phyloP scores from a whole-genome alignment of 2,797 vertebrate species.

The Trichosurus vulpecula region DNA sequence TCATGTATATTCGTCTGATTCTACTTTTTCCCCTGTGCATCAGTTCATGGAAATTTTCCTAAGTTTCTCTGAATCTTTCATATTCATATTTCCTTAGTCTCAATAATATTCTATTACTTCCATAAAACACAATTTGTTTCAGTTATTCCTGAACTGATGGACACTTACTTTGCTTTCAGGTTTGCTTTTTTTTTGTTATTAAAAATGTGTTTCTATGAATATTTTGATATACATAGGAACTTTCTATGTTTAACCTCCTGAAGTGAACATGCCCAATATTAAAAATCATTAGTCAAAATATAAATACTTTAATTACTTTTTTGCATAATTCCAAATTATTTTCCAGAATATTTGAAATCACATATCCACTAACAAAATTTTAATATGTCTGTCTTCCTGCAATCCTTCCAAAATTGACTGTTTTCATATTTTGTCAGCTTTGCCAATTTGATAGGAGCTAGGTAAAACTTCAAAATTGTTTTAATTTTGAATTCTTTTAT shows the following conservation, averaged over 20 bases:
- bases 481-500: background rate
- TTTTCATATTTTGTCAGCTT: background rate
- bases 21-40: background rate
- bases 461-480: background rate
- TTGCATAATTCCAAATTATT: background rate
- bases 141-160: background rate
- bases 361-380: background rate
- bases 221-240: background rate
- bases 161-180: background rate
- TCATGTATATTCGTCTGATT: background rate
- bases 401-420: background rate
- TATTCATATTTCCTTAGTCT: background rate
- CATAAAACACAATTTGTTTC: background rate
- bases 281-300: background rate
- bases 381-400: background rate
- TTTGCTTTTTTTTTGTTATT: background rate
- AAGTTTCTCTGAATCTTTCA: background rate
- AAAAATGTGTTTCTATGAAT: background rate
- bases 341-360: background rate
- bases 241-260: background rate
- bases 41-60: background rate
- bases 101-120: background rate
- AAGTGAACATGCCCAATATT: background rate
- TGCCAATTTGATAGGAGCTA: background rate
- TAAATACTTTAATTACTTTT: background rate